Percentiles rank a stretch among this genome's conserved stretches.
These are phyloP conservation scores for Coecobrya sp. DNA, from an alignment of 2,888 invertebrate species.

Conservation along the genomic window DNA sequence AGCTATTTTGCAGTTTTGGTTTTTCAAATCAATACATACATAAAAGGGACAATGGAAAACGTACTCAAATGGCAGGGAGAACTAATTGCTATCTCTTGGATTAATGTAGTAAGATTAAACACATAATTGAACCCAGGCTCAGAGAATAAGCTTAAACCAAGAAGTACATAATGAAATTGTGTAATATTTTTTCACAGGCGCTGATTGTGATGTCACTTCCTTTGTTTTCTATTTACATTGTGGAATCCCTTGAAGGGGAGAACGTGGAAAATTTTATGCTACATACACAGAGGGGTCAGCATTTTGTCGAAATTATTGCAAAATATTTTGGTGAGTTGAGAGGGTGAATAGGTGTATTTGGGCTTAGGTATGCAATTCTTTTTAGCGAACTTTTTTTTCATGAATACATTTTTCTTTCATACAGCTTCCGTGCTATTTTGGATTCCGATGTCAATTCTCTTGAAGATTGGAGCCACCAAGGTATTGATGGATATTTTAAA, in stretches of 20 bases:
- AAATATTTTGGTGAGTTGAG: conserved; percentile 74
- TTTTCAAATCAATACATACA: not conserved
- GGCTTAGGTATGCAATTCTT: no score
- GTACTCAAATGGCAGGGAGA: conserved; percentile 67
- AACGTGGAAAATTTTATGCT: conserved; percentile 61
- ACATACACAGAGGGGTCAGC: conserved; percentile 59
- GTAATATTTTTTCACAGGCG: conserved; percentile 43
- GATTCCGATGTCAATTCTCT: conserved; percentile 71
- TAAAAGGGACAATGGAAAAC: conserved; percentile 3
- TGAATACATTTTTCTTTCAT: not conserved
- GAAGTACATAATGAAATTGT: not conserved
- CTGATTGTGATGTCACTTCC: conserved; percentile 71
- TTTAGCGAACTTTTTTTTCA: no score
- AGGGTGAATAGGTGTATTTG: no score
- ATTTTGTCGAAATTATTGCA: conserved; percentile 63
- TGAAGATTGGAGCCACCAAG: conserved; percentile 78
- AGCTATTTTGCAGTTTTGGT: no score
- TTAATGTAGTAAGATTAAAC: conserved; percentile 72
- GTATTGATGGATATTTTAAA: conserved; percentile 35
- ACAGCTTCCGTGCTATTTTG: conserved; percentile 61
- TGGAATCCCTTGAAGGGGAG: conserved; percentile 60
- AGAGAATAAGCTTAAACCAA: not conserved
- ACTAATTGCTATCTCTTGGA: conserved; percentile 71
- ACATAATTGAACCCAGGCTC: not conserved
- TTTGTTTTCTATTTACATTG: conserved; percentile 71